Evolutionary conservation across 2,888 invertebrate species (phyloP).

Genomic region (Mycalesis mineus): DNA sequence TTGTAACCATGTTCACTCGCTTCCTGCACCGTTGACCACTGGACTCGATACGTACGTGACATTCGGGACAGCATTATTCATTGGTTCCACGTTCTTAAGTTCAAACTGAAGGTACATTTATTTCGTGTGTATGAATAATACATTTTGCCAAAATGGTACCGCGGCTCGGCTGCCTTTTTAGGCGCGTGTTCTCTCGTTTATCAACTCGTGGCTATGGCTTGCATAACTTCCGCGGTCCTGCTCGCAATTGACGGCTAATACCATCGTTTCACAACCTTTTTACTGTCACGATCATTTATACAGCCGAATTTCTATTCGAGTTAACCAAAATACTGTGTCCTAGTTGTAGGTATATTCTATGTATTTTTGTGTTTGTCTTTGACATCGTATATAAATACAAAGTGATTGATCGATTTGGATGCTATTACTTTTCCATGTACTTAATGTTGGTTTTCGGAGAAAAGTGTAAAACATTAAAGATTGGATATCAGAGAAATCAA

Average conservation of each 20-base stretch:
- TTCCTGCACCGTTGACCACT: slow-evolving; percentile 21
- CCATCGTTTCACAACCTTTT: slow-evolving; percentile 5
- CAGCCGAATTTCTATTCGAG: background rate
- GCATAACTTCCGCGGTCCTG: slow-evolving; percentile 43
- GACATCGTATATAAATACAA: no score
- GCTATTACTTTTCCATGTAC: no score
- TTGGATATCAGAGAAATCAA: no score
- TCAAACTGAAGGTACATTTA: slow-evolving; percentile 39
- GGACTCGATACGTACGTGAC: slow-evolving; percentile 30
- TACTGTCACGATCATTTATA: slow-evolving; percentile 5
- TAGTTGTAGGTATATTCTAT: no score
- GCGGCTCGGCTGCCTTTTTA: slow-evolving; percentile 46
- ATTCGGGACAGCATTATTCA: slow-evolving; percentile 27
- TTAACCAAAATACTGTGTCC: no score
- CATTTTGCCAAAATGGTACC: slow-evolving; percentile 59
- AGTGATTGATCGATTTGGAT: no score
- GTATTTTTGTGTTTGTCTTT: no score
- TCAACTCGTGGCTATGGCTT: slow-evolving; percentile 33
- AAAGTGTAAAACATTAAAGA: no score
- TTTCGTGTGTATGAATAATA: slow-evolving; percentile 63
- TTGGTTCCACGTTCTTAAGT: slow-evolving; percentile 33
- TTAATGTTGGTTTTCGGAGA: no score
- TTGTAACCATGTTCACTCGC: slow-evolving; percentile 2
- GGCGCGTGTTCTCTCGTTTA: slow-evolving; percentile 42
- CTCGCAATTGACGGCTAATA: slow-evolving; percentile 24